Evolutionary conservation across 2,888 invertebrate genomes (phyloP).

Genomic region (Mantis religiosa): DNA sequence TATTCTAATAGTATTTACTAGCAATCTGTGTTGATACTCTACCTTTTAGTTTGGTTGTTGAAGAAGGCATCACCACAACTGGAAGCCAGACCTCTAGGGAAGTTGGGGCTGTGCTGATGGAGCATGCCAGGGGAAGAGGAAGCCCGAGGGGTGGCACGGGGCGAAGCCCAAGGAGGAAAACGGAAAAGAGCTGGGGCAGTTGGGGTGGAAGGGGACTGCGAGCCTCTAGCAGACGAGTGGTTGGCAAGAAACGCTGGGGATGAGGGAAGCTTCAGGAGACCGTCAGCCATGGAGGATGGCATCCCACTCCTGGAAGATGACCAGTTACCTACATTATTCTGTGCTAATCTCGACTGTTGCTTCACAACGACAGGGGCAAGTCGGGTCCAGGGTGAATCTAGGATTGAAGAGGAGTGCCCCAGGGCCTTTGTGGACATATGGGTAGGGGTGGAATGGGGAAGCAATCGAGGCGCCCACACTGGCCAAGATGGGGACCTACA

Average conservation of each 20-base stretch:
- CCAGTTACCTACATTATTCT: neutral
- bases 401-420: neutral
- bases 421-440: constrained; percentile 14
- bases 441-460: constrained; percentile 37
- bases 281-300: constrained; percentile 18
- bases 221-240: constrained; percentile 23
- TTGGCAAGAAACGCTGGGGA: constrained; percentile 27
- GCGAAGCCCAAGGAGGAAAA: constrained; percentile 38
- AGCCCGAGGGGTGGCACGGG: constrained; percentile 21
- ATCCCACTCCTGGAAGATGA: constrained; percentile 2
- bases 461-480: constrained; percentile 50
- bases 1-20: neutral
- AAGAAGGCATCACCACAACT: constrained; percentile 1
- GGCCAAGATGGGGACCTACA: constrained; percentile 59
- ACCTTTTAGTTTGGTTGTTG: constrained; percentile 15
- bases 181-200: constrained; percentile 31
- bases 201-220: constrained; percentile 18
- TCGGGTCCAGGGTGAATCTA: constrained; percentile 1
- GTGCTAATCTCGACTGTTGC: neutral
- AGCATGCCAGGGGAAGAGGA: constrained; percentile 30
- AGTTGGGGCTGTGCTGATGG: constrained; percentile 33
- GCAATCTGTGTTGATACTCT: neutral
- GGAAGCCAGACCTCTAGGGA: constrained; percentile 19
- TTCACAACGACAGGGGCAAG: constrained; percentile 2
- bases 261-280: constrained; percentile 18